phyloP scores from a whole-genome alignment of 1,140 invertebrate species.

The Drosophila pseudoananassae region DNA sequence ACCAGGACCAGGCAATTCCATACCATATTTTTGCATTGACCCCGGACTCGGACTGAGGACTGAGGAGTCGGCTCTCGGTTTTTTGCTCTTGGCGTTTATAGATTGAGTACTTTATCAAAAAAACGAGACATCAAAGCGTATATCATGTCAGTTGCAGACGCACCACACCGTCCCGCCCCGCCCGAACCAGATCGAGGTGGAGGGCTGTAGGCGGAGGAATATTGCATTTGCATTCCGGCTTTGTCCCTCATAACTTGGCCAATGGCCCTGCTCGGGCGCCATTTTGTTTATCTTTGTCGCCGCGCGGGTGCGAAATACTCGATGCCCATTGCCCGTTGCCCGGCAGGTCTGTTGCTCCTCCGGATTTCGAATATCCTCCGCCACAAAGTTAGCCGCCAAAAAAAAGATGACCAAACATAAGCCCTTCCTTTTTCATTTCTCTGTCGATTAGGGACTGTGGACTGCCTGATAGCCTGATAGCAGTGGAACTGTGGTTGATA shows the following conservation, averaged over 20 bases:
- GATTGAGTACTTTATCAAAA: conserved; percentile 82
- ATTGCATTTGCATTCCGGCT: conserved; percentile 42
- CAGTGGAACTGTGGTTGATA: too few species aligned
- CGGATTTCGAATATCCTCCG: conserved; percentile 2
- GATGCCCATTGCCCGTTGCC: neutral
- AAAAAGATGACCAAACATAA: neutral
- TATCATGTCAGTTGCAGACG: conserved; percentile 78
- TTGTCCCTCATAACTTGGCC: conserved; percentile 67
- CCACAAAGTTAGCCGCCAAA: conserved; percentile 47
- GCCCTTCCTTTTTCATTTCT: neutral
- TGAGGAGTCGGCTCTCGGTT: conserved; percentile 32
- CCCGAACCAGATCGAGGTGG: neutral
- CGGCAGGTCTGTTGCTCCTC: neutral
- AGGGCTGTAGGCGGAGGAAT: conserved; percentile 25
- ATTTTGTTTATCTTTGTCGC: conserved; percentile 82
- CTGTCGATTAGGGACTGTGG: neutral
- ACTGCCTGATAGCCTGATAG: too few species aligned
- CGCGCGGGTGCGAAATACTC: conserved; percentile 38
- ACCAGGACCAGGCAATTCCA: conserved; percentile 66
- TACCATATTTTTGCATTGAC: conserved; percentile 77
- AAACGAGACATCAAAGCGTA: conserved; percentile 81
- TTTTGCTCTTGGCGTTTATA: conserved; percentile 80
- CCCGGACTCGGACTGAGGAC: conserved; percentile 32
- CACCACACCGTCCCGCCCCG: conserved; percentile 1
- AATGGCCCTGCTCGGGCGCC: conserved; percentile 60